A percentile compares a stretch with the other conserved stretches of the same genome.
Evolutionary conservation across 2,797 vertebrate species (phyloP).

Genomic region (Ambastaia sidthimunki): DNA sequence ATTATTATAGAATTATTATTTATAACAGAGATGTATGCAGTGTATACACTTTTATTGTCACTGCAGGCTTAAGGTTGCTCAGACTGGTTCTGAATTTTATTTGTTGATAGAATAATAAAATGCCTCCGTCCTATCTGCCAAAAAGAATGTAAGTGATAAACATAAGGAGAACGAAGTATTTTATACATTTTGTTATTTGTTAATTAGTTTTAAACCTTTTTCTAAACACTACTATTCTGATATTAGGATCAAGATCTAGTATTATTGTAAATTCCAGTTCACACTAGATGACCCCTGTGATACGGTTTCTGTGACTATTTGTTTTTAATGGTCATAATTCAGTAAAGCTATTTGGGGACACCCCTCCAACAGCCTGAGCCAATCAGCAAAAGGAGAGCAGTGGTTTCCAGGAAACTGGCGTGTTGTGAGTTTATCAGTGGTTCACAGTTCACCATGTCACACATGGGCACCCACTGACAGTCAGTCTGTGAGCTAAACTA

Average conservation of each 20-base stretch:
- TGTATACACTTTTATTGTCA: not conserved
- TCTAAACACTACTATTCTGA: not conserved
- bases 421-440: constrained; percentile 64
- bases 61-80: constrained; percentile 11
- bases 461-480: constrained; percentile 46
- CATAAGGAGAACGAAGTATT: not conserved
- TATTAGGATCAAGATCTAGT: not conserved
- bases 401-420: constrained; percentile 60
- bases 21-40: not conserved
- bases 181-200: not conserved
- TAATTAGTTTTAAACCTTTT: not conserved
- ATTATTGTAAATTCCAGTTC: not conserved
- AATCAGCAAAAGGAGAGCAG: constrained; percentile 54
- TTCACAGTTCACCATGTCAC: constrained; percentile 62
- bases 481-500: constrained; percentile 23
- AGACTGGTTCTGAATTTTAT: not conserved
- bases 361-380: constrained; percentile 47
- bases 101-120: constrained; percentile 3
- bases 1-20: too few relatives aligned
- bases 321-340: not conserved
- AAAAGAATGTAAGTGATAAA: not conserved
- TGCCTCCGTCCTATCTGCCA: not conserved
- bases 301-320: not conserved
- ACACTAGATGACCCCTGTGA: not conserved
- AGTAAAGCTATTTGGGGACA: constrained; percentile 23